These are phyloP conservation scores for Apostichopus californicus DNA, from an alignment of 35 echinoderm and acorn worm genomes.

Conservation along the genomic window DNA sequence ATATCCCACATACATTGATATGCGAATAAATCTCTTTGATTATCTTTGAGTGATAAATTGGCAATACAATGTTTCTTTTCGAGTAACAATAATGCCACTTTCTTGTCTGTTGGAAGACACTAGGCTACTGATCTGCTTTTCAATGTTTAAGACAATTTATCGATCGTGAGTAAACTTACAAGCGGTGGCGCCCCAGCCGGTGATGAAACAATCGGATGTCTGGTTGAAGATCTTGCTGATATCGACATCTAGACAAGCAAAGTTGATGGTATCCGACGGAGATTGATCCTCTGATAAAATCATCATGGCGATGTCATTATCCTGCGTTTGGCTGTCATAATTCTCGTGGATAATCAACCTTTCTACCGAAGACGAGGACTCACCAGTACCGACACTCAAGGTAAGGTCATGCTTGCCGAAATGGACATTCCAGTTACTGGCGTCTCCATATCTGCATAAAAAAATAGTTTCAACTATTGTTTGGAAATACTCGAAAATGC, in stretches of 20 bases:
- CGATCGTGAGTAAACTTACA: constrained; percentile 9
- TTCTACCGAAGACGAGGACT: neutral
- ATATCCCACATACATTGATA: no score
- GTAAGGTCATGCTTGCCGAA: constrained; percentile 30
- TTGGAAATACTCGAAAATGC: no score
- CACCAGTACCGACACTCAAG: neutral
- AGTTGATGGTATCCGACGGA: constrained; percentile 28
- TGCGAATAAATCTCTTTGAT: no score
- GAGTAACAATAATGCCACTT: no score
- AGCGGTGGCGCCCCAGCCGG: constrained; percentile 29
- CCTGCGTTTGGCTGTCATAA: constrained; percentile 3
- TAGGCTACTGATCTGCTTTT: no score
- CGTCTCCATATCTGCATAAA: constrained; percentile 6
- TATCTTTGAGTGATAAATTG: no score
- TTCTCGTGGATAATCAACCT: constrained; percentile 30
- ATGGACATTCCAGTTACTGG: constrained; percentile 41
- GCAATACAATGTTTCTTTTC: no score
- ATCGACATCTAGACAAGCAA: constrained; percentile 30
- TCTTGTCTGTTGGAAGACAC: no score
- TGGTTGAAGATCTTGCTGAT: neutral
- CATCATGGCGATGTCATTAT: constrained; percentile 49
- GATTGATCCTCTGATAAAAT: neutral
- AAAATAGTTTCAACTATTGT: no score
- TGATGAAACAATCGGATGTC: constrained; percentile 39
- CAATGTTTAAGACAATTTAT: no score